phyloP scores from a whole-genome alignment of 2,888 invertebrate genomes.

The Phorcus lineatus region DNA sequence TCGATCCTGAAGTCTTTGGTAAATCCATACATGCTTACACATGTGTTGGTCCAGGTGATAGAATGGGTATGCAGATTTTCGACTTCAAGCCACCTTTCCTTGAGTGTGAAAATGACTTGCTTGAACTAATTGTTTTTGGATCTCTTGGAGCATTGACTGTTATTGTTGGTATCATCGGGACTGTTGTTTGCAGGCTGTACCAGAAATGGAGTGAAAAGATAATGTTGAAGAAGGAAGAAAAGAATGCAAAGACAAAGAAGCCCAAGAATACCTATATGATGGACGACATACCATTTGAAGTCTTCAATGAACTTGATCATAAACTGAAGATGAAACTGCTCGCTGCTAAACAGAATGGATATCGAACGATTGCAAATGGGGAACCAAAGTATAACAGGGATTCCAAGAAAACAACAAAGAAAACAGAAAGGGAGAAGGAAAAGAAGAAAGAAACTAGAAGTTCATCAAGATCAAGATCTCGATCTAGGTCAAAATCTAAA shows the following conservation, averaged over 20 bases:
- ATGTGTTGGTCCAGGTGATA: constrained; percentile 55
- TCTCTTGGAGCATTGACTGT: constrained; percentile 51
- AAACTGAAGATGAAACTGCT: constrained; percentile 1
- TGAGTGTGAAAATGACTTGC: constrained; percentile 59
- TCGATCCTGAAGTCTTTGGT: constrained; percentile 25
- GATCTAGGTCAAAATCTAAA: not conserved
- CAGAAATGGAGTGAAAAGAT: constrained; percentile 41
- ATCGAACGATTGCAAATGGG: not conserved
- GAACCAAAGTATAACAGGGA: constrained; percentile 14
- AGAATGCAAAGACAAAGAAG: not conserved
- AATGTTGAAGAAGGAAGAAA: not conserved
- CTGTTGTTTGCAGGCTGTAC: constrained; percentile 50
- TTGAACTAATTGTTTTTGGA: constrained; percentile 58
- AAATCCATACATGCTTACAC: constrained; percentile 52
- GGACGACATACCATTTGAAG: not conserved
- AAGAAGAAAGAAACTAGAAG: constrained; percentile 1
- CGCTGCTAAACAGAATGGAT: not conserved
- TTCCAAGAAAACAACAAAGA: constrained; percentile 10
- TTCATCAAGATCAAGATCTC: not conserved
- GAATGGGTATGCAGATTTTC: constrained; percentile 53
- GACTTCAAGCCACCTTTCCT: constrained; percentile 56
- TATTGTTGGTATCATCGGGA: constrained; percentile 47
- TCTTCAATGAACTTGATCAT: constrained; percentile 10
- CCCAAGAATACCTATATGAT: not conserved
- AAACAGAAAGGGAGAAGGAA: not conserved